Conservation (phyloP, 2,888 invertebrate genomes). For the Lumbricus terrestris region DNA sequence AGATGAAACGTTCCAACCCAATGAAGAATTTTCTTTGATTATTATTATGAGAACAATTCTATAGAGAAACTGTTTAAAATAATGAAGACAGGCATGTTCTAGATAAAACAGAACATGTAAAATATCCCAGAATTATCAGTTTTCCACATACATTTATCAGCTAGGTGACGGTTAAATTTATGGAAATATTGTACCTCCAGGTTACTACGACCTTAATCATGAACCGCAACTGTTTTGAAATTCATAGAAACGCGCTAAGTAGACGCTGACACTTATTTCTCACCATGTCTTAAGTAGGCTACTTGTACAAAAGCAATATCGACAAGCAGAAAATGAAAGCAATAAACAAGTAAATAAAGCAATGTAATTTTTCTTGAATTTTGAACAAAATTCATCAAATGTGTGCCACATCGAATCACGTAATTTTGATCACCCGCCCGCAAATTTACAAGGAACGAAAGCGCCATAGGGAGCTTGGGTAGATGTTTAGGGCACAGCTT, state of each 20-base stretch:
- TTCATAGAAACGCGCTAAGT: not conserved
- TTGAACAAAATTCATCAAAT: not conserved
- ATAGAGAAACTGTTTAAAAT: not conserved
- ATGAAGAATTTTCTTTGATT: not conserved
- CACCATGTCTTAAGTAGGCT: not conserved
- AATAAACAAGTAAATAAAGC: not conserved
- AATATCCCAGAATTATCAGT: not conserved
- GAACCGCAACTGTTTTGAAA: not conserved
- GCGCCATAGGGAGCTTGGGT: not conserved
- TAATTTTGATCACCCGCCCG: not conserved
- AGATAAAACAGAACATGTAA: not conserved
- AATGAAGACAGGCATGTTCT: not conserved
- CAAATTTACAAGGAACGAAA: not conserved
- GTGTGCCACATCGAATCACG: not conserved
- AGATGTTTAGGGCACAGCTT: not conserved
- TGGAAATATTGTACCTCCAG: not conserved
- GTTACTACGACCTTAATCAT: not conserved
- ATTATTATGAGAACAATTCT: not conserved
- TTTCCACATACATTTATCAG: not conserved
- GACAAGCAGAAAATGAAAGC: not conserved
- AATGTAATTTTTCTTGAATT: not conserved
- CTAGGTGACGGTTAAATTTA: not conserved
- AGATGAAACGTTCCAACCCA: not conserved
- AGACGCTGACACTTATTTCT: not conserved
- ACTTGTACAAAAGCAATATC: not conserved